Evolutionary conservation across 2,888 invertebrate species (phyloP), one percentile per base, ranked within the genome.

Genomic region (Tanytarsus gracilentus): DNA sequence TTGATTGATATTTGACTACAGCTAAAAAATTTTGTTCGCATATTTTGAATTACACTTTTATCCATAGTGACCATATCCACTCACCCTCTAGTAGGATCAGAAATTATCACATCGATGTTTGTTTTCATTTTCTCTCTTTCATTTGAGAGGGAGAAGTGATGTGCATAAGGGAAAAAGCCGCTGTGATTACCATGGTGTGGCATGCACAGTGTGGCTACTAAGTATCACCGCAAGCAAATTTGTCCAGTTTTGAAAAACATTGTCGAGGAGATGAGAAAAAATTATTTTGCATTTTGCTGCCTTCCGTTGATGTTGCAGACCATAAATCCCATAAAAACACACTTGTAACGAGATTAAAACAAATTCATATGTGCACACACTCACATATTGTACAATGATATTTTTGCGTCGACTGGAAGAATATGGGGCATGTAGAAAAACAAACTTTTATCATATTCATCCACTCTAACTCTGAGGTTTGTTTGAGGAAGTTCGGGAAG

Each of bases 321-420:
- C 44, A 11, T 44, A 30, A 51, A 53, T 53, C 53, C 53, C 53
- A 53, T 53, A 53, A 53, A 53, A 53, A 53, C 53, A 53, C 53
- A 36, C 36, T 36, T 36, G 53, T 53, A 53, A 53, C 53, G 39
- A 53, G 53, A 53, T 53, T 53, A 53, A 53, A 53, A 36, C 53
- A 36, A 36, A 53, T 53, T 53, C 53, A 53, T 53, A 53, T 53
- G 18, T 25, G 53, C 25, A 25, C 21, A 39, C 23, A 36, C 23
- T 18, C 52, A 52, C 44, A 44, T 44, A 44, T 44, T 11, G n/a
- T n/a, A 18, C 44, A 44, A 23, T 18, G 44, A 18, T 16, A 30
- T 30, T 4, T 25, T n/a, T 23, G 18, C 16, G 51, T 29, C 30
- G 8, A 30, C 6, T 14, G 49, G 21, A 18, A 30, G 7, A 11